Evolutionary conservation across 2,888 invertebrate species (phyloP).

Genomic region (Notodonta dromedarius): DNA sequence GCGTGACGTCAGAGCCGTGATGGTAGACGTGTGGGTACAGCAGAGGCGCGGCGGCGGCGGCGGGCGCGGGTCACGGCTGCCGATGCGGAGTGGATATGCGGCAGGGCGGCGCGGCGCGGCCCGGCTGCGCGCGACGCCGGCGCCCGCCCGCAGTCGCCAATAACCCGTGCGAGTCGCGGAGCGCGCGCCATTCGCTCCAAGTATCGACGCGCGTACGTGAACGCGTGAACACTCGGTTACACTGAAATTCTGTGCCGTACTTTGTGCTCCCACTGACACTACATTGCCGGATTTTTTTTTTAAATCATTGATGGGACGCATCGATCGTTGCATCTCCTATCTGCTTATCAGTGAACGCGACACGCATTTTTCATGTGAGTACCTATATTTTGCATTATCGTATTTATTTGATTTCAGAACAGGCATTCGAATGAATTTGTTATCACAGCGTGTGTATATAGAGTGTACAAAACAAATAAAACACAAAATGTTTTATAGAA

Average conservation of each 20-base stretch:
- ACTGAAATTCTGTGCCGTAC: conserved; percentile 39
- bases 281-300: conserved; percentile 18
- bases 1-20: not conserved
- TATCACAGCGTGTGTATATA: conserved; percentile 9
- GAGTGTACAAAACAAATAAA: too few relatives aligned
- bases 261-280: conserved; percentile 21
- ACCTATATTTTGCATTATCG: conserved; percentile 18
- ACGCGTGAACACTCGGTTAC: conserved; percentile 46
- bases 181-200: conserved; percentile 61
- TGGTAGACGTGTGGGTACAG: not conserved
- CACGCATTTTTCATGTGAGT: conserved; percentile 42
- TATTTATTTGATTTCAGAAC: conserved; percentile 23
- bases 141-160: conserved; percentile 57
- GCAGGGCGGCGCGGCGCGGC: conserved; percentile 40
- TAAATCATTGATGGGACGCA: conserved; percentile 17
- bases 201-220: conserved; percentile 65
- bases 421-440: conserved; percentile 12
- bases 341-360: conserved; percentile 33
- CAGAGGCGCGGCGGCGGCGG: not conserved
- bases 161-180: conserved; percentile 60
- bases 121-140: conserved; percentile 56
- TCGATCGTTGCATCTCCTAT: conserved; percentile 26
- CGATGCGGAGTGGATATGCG: conserved; percentile 43
- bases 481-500: too few relatives aligned
- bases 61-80: conserved; percentile 6